Base-by-base conservation (phyloP, 1,140 invertebrate genomes). In the Himalopsyche phryganea region DNA sequence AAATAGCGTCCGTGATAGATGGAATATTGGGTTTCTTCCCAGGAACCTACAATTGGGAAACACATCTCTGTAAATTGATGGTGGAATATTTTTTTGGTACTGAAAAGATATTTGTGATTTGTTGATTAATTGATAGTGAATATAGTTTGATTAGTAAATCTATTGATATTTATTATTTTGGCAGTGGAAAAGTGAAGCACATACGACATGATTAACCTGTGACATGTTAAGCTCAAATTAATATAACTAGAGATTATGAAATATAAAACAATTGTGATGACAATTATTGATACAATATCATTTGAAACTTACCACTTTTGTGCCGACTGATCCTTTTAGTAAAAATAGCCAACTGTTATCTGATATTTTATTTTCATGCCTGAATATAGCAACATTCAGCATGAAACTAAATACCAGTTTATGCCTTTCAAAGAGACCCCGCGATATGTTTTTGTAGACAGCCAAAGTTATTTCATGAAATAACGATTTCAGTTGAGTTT, bases 351-450 rank as follows among this genome's bases (percentile, higher is more conserved):
- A 91, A 62, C 91, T 82, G 0, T 66, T 61, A 1, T 78, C 72
- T 0, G 66, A 69, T 4, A 92, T 81, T 4, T 71, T 55, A 0
- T 75, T 75, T 1, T 75, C 75, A 58, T 89, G 81, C 28, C 84
- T 79, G 67, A 86, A 81, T 58, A 94, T 87, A 3, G 88, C 85
- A 14, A 85, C 74, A 65, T 90, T 90, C 6, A 94, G 71, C 74
- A 95, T 81, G 63, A 94, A 92, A 66, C 88, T 90, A 68, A 89
- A 95, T 19, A 96, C 85, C 0, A 96, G 76, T 79, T 96, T 96
- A 70, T 97, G 91, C 65, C 88, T 85, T 73, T 96, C 92, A 74
- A 96, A 96, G 4, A 96, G 76, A 0, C 86, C 87, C 19, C 91
- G 79, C n/a, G 91, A 94, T 18, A 96, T 86, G 63, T 92, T 94